These are phyloP conservation scores for Drosophila chauvacae DNA, from an alignment of 1,140 invertebrate species.

Conservation along the genomic window DNA sequence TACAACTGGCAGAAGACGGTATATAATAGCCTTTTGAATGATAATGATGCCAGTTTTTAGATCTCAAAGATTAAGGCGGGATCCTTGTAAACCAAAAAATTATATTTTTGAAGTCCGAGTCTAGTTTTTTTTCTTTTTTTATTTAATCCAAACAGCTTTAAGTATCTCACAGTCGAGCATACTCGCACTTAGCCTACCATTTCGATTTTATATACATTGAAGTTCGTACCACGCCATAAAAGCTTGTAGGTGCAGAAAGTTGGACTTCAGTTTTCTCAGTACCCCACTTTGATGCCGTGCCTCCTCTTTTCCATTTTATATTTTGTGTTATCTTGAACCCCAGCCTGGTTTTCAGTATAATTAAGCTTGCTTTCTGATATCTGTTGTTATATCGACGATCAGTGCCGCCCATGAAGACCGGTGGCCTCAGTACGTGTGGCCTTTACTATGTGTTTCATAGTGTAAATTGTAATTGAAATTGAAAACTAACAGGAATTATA, in stretches of 20 bases:
- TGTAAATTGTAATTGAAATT: too few species aligned
- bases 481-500: too few species aligned
- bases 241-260: slow-evolving; percentile 1
- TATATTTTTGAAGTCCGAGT: background rate
- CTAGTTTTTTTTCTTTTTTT: background rate
- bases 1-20: background rate
- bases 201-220: slow-evolving; percentile 26
- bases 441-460: too few species aligned
- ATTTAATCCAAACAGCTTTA: slow-evolving; percentile 10
- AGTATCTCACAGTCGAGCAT: background rate
- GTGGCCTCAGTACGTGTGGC: too few species aligned
- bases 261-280: slow-evolving; percentile 12
- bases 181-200: background rate
- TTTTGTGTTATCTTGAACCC: background rate
- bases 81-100: background rate
- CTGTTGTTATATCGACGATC: background rate
- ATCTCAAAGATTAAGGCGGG: background rate
- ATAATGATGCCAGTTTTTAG: background rate
- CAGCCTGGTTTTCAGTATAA: background rate
- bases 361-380: background rate
- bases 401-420: background rate
- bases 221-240: slow-evolving; percentile 24
- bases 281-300: background rate
- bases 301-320: background rate
- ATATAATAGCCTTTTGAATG: background rate